These are phyloP conservation scores for Tribolium freemani DNA, from an alignment of 2,888 invertebrate species.

Conservation along the genomic window DNA sequence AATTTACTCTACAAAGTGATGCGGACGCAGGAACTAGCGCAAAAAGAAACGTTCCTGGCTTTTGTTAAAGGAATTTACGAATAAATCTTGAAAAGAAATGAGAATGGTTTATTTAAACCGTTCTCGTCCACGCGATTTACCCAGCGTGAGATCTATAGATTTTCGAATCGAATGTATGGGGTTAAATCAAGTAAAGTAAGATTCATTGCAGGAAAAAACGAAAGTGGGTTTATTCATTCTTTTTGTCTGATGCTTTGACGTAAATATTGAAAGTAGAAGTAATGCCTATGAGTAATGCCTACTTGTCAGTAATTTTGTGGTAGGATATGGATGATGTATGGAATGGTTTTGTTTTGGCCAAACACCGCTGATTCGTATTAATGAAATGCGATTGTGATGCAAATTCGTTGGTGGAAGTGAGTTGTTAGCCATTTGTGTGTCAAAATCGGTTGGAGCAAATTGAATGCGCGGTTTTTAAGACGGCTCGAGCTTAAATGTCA, in stretches of 20 bases:
- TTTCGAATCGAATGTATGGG: constrained; percentile 7
- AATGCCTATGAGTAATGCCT: no score
- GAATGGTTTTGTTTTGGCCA: not conserved
- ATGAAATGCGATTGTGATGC: constrained; percentile 18
- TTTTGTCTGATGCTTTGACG: not conserved
- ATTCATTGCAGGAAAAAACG: not conserved
- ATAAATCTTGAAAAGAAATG: constrained; percentile 11
- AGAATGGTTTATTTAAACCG: constrained; percentile 15
- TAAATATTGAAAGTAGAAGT: not conserved
- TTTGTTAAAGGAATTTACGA: constrained; percentile 16
- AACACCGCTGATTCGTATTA: constrained; percentile 1
- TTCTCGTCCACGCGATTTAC: constrained; percentile 8
- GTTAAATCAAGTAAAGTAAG: not conserved
- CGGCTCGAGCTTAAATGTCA: constrained; percentile 30
- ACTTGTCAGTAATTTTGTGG: not conserved
- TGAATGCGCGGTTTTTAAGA: constrained; percentile 14
- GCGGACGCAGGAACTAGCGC: constrained; percentile 19
- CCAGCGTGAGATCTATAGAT: constrained; percentile 6
- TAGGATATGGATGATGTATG: not conserved
- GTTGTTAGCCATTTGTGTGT: constrained; percentile 29
- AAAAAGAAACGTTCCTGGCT: constrained; percentile 16
- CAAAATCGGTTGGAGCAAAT: constrained; percentile 9
- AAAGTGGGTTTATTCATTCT: not conserved
- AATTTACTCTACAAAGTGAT: constrained; percentile 16
- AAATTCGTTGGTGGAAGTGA: constrained; percentile 17